Evolutionary conservation across 2,888 invertebrate genomes (phyloP), one percentile per base, ranked within the genome.

Genomic region (Marronus borbonicus): DNA sequence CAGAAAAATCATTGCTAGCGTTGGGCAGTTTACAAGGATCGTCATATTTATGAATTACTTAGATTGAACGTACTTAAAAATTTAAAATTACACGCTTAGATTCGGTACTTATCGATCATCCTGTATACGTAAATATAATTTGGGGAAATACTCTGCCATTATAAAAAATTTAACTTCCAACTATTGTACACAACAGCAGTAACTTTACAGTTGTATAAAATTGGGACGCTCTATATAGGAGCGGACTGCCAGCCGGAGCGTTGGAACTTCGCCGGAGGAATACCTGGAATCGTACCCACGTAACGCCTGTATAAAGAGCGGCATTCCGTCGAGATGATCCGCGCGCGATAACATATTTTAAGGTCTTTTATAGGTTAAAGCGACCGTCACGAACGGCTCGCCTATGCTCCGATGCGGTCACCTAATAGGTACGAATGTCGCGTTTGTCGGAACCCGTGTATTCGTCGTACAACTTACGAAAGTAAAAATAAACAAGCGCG

Each of bases 1-100:
- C 98, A 82, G 98, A 99, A 87, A 93, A 92, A 83, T 94, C 95
- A 50, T 90, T 96, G 86, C 89, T 99, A 49, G 96, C 96, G 24
- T 92, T 95, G n/a, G 93, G 94, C 0, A 91, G 24, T 24, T 2
- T 24, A 24, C 24, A 24, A 24, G 2, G 2, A 24, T 24, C 24
- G 2, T 24, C 24, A 24, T 24, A 24, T 24, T 24, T 24, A 24
- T 24, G 24, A 24, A 24, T 24, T 24, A 24, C 2, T 17, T 17
- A 17, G 17, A 17, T 17, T 17, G 17, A 17, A 17, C 17, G 17
- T 17, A 17, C 17, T 2, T 24, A 24, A 24, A 24, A 24, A 24
- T 36, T 36, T 36, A 36, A 36, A 36, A 3, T 3, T 5, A 36
- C 5, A 36, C 31, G 31, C 3, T 5, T 36, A 36, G 5, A 3